Evolutionary conservation across 2,797 vertebrate species (phyloP), one percentile per base, ranked within the genome.

Genomic region (Botia kubotai): DNA sequence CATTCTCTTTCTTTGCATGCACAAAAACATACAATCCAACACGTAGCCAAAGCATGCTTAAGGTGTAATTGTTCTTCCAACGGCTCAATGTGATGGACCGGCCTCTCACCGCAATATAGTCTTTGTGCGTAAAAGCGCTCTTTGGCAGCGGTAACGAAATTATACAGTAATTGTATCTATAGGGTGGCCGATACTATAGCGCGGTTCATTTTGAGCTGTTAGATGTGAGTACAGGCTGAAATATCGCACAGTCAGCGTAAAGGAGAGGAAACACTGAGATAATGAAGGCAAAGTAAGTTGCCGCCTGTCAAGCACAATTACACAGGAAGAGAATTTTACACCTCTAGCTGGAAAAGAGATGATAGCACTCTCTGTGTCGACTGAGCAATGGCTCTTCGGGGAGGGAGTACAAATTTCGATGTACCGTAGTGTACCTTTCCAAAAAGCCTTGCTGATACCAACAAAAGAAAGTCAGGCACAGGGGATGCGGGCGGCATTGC

Each of bases 41-140:
- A 4, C 23, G 69, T 46, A 46, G 26, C 53, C 16, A 12, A 55
- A 63, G 58, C 77, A 65, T 71, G 65, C 81, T 66, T 79, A 75
- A 68, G 68, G 50, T 73, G 50, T 82, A 79, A 87, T 82, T 69
- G 69, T 79, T 73, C 75, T 57, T 39, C 48, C 69, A 36, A 76
- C 70, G 68, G 79, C 76, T 81, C 79, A 79, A 77, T 65, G 62
- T 77, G 81, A 87, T 85, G 58, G 81, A 84, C 70, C 72, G 72
- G 63, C 72, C 26, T 81, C 53, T 79, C 62, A 66, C 75, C 43
- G 29, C 71, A 72, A 48, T 73, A 81, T 36, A 68, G 71, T 74
- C 52, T 8, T 39, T 58, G 36, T 74, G 62, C 73, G 48, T 74
- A 68, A 74, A 80, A 80, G 52, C 52, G 0, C 79, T 68, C 39